Percentiles rank a stretch among this genome's conserved stretches.
Conservation (phyloP, 2,888 invertebrate genomes). For the Eugnorisma glareosa region DNA sequence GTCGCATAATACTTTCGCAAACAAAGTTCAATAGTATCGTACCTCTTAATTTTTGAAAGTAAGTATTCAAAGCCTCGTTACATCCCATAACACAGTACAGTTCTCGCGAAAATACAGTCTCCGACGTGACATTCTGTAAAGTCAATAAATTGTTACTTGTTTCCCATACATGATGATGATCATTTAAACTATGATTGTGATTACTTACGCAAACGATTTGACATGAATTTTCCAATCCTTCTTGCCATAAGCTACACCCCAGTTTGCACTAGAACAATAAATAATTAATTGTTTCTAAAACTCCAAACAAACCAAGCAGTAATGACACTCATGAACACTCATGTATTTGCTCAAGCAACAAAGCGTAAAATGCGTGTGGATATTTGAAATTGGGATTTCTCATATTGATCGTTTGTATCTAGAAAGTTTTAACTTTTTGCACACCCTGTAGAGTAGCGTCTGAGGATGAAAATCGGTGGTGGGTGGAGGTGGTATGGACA, state of each 20-base stretch:
- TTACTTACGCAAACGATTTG: constrained; percentile 95
- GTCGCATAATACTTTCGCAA: not conserved
- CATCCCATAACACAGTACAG: constrained; percentile 96
- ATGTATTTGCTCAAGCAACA: constrained; percentile 33
- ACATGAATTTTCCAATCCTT: constrained; percentile 94
- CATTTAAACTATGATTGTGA: constrained; percentile 28
- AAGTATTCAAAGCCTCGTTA: constrained; percentile 94
- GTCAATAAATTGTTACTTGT: constrained; percentile 1
- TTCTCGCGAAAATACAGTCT: constrained; percentile 92
- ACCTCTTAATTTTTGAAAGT: constrained; percentile 94
- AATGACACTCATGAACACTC: not conserved
- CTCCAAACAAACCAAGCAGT: constrained; percentile 24
- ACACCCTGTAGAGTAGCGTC: not conserved
- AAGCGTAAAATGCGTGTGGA: constrained; percentile 28
- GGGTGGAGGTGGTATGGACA: not conserved
- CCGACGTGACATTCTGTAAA: constrained; percentile 93
- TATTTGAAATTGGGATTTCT: constrained; percentile 5
- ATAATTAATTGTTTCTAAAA: constrained; percentile 26
- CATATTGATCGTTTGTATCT: not conserved
- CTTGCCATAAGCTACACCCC: constrained; percentile 95
- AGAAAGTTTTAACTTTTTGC: constrained; percentile 1
- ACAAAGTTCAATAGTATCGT: constrained; percentile 48
- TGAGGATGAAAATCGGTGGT: not conserved
- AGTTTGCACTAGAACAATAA: constrained; percentile 93
- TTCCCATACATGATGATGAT: not conserved